These are phyloP conservation scores for Tupaia tana DNA, from an alignment of 2,113 vertebrate species.

Conservation along the genomic window DNA sequence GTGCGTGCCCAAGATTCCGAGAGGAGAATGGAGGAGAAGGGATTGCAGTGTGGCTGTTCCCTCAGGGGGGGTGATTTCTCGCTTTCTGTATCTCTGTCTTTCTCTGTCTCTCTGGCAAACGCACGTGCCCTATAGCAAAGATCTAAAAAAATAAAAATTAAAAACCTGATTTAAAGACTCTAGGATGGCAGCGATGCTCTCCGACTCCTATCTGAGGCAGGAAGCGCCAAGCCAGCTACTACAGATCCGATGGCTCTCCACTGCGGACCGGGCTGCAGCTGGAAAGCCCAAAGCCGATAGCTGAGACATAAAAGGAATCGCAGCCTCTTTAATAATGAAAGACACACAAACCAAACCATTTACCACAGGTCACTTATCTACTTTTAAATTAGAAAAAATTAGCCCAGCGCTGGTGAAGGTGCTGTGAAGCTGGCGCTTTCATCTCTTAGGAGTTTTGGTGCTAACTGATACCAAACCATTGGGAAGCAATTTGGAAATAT, in stretches of 20 bases:
- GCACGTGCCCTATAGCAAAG: too few species aligned
- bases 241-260: neutral
- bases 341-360: neutral
- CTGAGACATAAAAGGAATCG: neutral
- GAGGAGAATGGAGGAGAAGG: too few species aligned
- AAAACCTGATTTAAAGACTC: neutral
- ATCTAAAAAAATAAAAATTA: too few species aligned
- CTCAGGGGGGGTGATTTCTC: too few species aligned
- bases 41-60: too few species aligned
- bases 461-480: neutral
- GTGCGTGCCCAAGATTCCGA: too few species aligned
- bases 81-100: too few species aligned
- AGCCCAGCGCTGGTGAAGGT: neutral
- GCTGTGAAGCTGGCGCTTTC: neutral
- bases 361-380: neutral
- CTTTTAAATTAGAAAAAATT: neutral
- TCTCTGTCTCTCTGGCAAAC: too few species aligned
- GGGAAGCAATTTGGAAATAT: neutral
- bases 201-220: neutral
- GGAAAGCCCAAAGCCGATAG: neutral
- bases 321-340: neutral
- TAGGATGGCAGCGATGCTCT: too few species aligned
- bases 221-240: neutral
- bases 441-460: fast-evolving
- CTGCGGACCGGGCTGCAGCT: neutral